phyloP scores from a whole-genome alignment of 92 coral and sea anemone species.

The Epizoanthus fatuus region DNA sequence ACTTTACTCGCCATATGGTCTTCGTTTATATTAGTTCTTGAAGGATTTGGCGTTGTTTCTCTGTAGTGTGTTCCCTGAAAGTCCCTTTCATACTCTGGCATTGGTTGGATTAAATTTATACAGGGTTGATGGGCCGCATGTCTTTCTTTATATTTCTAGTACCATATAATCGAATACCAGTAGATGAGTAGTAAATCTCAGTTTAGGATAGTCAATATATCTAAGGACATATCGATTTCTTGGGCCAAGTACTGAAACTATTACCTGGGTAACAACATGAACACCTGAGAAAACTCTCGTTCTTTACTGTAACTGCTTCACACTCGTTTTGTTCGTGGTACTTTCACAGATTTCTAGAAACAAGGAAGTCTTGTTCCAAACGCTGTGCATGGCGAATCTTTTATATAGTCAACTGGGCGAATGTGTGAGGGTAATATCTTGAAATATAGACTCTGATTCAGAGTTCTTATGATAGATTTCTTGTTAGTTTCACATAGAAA shows the following conservation, averaged over 20 bases:
- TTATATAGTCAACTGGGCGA: not conserved
- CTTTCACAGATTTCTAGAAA: not conserved
- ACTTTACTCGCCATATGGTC: no score
- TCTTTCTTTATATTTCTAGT: not conserved
- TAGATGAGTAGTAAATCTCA: not conserved
- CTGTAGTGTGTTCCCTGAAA: no score
- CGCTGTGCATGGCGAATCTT: no score
- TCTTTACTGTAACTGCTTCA: not conserved
- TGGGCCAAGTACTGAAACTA: no score
- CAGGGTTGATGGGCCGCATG: no score
- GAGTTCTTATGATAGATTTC: not conserved
- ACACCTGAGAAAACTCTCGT: not conserved
- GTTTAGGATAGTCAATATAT: conserved; percentile 10
- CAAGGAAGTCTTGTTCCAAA: not conserved
- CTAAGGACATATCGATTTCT: no score
- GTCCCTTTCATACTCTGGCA: no score
- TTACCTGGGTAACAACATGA: no score
- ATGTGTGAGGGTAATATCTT: not conserved
- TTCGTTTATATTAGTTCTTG: no score
- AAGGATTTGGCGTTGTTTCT: no score
- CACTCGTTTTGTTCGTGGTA: not conserved
- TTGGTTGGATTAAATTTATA: no score
- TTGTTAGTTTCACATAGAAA: conserved; percentile 1
- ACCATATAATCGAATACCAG: not conserved
- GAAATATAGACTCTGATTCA: not conserved